A percentile compares a stretch with the other conserved stretches of the same genome.
Evolutionary conservation across 2,888 invertebrate genomes (phyloP).

Genomic region (Agelastica alni): DNA sequence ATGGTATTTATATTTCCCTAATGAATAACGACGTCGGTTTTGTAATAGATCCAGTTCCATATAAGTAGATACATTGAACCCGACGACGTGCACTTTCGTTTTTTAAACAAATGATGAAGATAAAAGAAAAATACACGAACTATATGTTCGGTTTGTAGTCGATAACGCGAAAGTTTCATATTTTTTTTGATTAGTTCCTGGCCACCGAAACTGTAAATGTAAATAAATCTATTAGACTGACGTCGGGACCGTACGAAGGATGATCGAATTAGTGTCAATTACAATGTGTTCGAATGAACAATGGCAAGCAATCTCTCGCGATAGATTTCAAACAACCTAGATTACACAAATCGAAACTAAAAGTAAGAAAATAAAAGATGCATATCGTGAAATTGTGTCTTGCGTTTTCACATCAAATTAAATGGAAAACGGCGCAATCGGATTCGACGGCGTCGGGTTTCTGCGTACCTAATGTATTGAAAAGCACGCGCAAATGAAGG

Average conservation of each 20-base stretch:
- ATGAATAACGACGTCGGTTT: slow-evolving; percentile 3
- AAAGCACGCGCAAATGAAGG: slow-evolving; percentile 39
- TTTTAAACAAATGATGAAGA: slow-evolving; percentile 18
- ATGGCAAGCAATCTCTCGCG: no score
- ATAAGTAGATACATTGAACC: slow-evolving; percentile 19
- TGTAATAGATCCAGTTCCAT: slow-evolving; percentile 17
- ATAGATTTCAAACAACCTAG: no score
- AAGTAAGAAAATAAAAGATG: no score
- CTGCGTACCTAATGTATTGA: slow-evolving; percentile 27
- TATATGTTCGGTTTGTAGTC: slow-evolving; percentile 15
- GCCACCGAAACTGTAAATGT: no score
- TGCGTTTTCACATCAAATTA: slow-evolving; percentile 22
- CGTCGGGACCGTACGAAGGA: no score
- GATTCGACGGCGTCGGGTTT: slow-evolving; percentile 26
- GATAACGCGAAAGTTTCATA: slow-evolving; percentile 5
- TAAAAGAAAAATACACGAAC: slow-evolving; percentile 9
- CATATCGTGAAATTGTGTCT: slow-evolving; percentile 1
- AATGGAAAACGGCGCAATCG: slow-evolving; percentile 29
- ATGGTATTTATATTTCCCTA: slow-evolving; percentile 10
- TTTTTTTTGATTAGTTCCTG: background rate
- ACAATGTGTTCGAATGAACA: no score
- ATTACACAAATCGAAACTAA: no score
- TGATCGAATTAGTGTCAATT: no score
- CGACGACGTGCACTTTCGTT: slow-evolving; percentile 19
- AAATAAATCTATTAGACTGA: no score